These are phyloP conservation scores for Chironomus striatipennis DNA, from an alignment of 1,140 invertebrate species.

Conservation along the genomic window DNA sequence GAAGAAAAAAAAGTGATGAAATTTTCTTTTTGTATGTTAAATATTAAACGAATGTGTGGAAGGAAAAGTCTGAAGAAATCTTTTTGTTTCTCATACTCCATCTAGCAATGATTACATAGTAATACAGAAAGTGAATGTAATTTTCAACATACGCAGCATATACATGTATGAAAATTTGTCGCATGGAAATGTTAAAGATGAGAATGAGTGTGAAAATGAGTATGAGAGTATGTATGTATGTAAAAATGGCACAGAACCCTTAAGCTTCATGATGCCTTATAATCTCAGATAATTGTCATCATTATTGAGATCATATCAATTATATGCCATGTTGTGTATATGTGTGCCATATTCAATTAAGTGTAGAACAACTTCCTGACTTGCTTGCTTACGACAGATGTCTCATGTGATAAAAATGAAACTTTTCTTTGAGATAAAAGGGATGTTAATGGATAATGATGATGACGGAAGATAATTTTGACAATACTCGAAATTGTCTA, in stretches of 20 bases:
- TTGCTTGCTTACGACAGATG: neutral
- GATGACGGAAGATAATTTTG: no score
- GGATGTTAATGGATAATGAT: no score
- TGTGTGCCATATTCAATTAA: neutral
- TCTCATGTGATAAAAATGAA: neutral
- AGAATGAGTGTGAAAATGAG: neutral
- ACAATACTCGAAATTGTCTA: no score
- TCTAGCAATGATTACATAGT: no score
- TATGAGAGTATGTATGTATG: neutral
- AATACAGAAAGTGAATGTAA: no score
- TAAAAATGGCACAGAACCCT: neutral
- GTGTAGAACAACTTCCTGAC: neutral
- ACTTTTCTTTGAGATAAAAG: no score
- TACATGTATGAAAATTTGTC: no score
- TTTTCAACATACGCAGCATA: no score
- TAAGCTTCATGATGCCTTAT: neutral
- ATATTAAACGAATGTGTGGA: no score
- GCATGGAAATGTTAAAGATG: neutral
- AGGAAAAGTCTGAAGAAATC: no score
- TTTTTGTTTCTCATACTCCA: no score
- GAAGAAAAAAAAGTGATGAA: neutral
- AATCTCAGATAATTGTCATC: constrained; percentile 21
- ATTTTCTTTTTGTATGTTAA: neutral
- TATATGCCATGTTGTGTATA: neutral
- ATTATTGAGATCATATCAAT: constrained; percentile 22